Evolutionary conservation across 2,888 invertebrate species (phyloP).

Genomic region (Diabrotica balteata): DNA sequence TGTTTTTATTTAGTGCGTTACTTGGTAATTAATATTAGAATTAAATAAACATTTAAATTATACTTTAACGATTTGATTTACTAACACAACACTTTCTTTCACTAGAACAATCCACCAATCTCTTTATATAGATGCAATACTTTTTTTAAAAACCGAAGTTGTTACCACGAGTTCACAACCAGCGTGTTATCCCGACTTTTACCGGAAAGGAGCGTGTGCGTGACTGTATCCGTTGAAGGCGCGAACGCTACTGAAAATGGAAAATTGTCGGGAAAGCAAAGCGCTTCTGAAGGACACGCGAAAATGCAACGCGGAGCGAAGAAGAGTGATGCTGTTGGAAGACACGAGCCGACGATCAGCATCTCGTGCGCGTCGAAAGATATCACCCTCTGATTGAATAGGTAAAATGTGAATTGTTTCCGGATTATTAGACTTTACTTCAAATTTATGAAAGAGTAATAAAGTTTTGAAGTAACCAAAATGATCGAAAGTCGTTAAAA

Average conservation of each 20-base stretch:
- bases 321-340: conserved; percentile 12
- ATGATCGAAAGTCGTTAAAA: too few relatives aligned
- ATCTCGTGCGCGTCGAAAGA: conserved; percentile 2
- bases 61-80: too few relatives aligned
- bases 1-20: too few relatives aligned
- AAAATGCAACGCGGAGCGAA: conserved; percentile 9
- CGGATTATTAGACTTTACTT: too few relatives aligned
- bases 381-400: not conserved
- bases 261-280: conserved; percentile 12
- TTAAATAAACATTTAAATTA: too few relatives aligned
- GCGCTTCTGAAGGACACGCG: conserved; percentile 6
- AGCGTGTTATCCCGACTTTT: conserved; percentile 1
- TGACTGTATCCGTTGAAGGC: conserved; percentile 4
- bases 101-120: too few relatives aligned
- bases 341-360: conserved; percentile 1
- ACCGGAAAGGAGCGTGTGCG: not conserved
- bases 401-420: too few relatives aligned
- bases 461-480: too few relatives aligned
- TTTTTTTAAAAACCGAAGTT: not conserved
- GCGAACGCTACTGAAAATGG: conserved; percentile 22
- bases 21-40: too few relatives aligned
- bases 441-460: not conserved
- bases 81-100: too few relatives aligned
- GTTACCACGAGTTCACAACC: conserved; percentile 1
- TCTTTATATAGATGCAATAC: too few relatives aligned